Evolutionary conservation across 2,797 vertebrate species (phyloP), one percentile per base, ranked within the genome.

Genomic region (Sternarchorhynchus goeldii): DNA sequence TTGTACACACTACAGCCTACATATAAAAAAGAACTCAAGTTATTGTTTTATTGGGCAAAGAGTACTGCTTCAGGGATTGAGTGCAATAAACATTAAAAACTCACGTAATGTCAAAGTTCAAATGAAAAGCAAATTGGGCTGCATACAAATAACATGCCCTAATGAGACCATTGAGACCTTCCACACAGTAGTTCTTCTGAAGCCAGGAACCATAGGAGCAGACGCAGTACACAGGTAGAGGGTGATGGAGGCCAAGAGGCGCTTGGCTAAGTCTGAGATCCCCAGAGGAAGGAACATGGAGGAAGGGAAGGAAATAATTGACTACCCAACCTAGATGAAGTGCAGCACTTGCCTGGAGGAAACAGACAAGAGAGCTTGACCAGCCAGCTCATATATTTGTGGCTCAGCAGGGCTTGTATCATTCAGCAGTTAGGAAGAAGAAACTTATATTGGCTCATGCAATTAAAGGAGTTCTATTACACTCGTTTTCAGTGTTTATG

Each of bases 181-280:
- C 34, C 31, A 16, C 5, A 5, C 1, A 3, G 68, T 56, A 41
- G 59, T 58, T 50, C 34, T 67, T 17, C 53, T 56, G 18, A 69
- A 34, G 32, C 41, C 53, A 41, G n/a, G 36, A 31, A 62, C 65
- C 65, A 2, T 16, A 39, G 41, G 72, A 65, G 21, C 17, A 59
- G 79, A 74, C 85, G 82, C 64, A 67, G 84, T 56, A 75, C 81
- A 75, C 77, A 86, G 80, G 80, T 87, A 76, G 75, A 84, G 59
- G 39, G 63, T 81, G 81, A 83, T 80, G 64, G 68, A 55, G 82
- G 20, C 75, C 41, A 58, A 81, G 17, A 53, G 6, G 69, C 66
- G 53, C 65, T 18, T 78, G 83, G 85, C 57, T 85, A 57, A 74
- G 63, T 36, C 78, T 55, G 76, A 60, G 8, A 50, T 34, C 68